phyloP scores from a whole-genome alignment of 2,113 vertebrate genomes.

The Sitta europaea region DNA sequence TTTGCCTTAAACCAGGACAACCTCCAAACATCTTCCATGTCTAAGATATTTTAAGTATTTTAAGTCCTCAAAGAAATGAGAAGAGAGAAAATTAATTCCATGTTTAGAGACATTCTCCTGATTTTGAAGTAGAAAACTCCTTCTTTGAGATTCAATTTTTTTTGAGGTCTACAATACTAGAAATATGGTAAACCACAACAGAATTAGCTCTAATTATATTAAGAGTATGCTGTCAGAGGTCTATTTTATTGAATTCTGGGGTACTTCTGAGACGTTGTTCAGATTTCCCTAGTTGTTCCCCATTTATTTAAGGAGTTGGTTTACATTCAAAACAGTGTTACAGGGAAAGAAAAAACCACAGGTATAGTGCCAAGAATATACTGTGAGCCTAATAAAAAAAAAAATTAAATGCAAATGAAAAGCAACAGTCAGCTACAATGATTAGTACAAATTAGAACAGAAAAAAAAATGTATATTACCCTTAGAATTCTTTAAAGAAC shows the following conservation, averaged over 20 bases:
- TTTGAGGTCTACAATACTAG: neutral
- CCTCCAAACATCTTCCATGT: neutral
- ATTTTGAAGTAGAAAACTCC: neutral
- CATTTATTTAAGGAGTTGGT: neutral
- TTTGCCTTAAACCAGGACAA: too few species aligned
- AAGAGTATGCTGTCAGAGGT: neutral
- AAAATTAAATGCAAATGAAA: neutral
- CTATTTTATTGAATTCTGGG: neutral
- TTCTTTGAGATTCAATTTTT: neutral
- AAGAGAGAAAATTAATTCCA: neutral
- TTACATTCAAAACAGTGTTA: neutral
- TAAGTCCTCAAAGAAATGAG: neutral
- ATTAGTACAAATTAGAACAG: neutral
- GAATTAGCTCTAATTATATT: neutral
- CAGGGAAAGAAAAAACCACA: neutral
- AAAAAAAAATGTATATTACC: neutral
- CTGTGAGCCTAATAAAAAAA: neutral
- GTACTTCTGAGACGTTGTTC: neutral
- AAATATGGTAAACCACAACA: neutral
- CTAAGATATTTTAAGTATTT: neutral
- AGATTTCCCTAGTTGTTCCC: neutral
- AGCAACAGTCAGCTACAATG: neutral
- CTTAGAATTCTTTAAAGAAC: neutral
- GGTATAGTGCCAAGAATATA: neutral
- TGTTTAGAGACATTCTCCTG: neutral